Evolutionary conservation across 1,140 invertebrate species (phyloP), one percentile per base, ranked within the genome.

Genomic region (Diprion similis): DNA sequence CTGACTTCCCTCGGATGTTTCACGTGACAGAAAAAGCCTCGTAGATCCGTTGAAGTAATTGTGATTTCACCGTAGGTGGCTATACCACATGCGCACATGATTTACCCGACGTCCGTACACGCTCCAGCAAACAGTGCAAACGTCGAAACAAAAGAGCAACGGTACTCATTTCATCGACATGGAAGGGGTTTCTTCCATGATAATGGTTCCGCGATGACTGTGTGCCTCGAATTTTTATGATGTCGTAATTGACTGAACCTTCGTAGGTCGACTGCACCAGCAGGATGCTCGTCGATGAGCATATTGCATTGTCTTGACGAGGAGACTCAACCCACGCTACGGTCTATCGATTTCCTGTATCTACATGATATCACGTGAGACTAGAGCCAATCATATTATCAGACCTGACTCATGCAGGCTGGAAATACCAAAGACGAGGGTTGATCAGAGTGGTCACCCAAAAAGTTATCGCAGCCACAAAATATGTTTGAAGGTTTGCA

Each of bases 71-170:
- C 24, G 24, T 37, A 37, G 24, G 24, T 37, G 24, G 24, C 24
- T 37, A 37, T 37, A 37, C 24, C 6, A 6, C 24, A 37, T 37
- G 24, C 1, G 24, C 24, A 1, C 24, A 37, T 37, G 24, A 37
- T 37, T 37, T 37, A 37, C 24, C 24, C 24, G 24, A 37, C 24
- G 24, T 37, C 24, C 24, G 2, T 37, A 1, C 24, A 37, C 24
- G 24, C 24, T 37, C 24, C 24, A 37, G 24, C 6, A 37, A 37
- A 37, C 6, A 6, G 24, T 6, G 24, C 24, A 37, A 17, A 59
- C 51, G 11, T 59, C n/a, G 51, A 59, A 59, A 59, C 51, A 37
- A 59, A 59, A 59, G 51, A 59, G 51, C n/a, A 59, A 59, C 51
- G 51, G 51, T 59, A 59, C 11, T 59, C 51, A 59, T 17, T 59